Evolutionary conservation across 2,797 vertebrate species (phyloP).

Genomic region (Scleropages formosus): DNA sequence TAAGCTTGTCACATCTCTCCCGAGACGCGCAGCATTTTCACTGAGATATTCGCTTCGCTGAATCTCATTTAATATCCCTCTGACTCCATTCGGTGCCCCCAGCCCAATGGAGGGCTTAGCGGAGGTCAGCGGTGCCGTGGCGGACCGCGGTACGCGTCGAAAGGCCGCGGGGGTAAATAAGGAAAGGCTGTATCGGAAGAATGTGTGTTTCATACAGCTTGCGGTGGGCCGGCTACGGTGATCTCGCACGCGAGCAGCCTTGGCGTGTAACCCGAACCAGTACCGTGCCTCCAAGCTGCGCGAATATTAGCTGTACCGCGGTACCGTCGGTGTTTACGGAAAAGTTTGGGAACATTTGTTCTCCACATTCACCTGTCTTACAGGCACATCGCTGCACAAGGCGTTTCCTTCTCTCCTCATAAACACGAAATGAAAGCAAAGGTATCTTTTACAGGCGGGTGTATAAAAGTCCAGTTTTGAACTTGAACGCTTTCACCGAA

Average conservation of each 20-base stretch:
- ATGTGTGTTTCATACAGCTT: neutral
- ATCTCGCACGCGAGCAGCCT: too few relatives aligned
- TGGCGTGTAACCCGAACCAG: too few relatives aligned
- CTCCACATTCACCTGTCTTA: neutral
- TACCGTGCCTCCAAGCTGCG: too few relatives aligned
- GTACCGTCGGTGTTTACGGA: too few relatives aligned
- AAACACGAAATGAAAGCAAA: too few relatives aligned
- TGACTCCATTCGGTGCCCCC: neutral
- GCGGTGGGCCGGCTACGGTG: neutral
- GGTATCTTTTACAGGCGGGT: too few relatives aligned
- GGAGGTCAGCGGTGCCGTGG: neutral
- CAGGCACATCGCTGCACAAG: neutral
- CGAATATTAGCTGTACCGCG: too few relatives aligned
- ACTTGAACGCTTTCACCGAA: too few relatives aligned
- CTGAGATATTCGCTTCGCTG: neutral
- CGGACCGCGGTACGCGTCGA: neutral
- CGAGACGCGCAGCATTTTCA: neutral
- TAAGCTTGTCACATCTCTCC: neutral
- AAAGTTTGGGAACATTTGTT: neutral
- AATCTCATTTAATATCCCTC: neutral
- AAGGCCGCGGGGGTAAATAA: neutral
- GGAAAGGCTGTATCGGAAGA: neutral
- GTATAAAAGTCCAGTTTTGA: too few relatives aligned
- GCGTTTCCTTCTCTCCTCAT: neutral
- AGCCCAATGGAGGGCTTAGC: neutral